A percentile compares a stretch with the other conserved stretches of the same genome.
Evolutionary conservation across 2,888 invertebrate genomes (phyloP).

Genomic region (Xylocampa areola): DNA sequence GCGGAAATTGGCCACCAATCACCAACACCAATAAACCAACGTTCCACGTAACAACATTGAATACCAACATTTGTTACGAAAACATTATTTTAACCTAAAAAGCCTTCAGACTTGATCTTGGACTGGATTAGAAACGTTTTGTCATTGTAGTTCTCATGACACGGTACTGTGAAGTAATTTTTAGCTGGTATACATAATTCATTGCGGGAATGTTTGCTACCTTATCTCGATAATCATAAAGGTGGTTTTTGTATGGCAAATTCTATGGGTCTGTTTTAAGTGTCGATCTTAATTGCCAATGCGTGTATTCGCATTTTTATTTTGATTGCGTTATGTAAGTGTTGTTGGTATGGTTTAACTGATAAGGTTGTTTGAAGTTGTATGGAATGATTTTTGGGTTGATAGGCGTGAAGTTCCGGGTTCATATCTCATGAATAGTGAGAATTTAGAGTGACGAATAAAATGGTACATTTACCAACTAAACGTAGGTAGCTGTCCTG

Average conservation of each 20-base stretch:
- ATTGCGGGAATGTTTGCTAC: constrained; percentile 34
- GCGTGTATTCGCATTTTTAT: constrained; percentile 62
- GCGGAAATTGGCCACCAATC: constrained; percentile 50
- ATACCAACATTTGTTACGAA: constrained; percentile 48
- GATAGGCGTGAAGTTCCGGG: constrained; percentile 36
- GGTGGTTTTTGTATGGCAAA: constrained; percentile 37
- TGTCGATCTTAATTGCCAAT: constrained; percentile 58
- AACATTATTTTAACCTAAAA: constrained; percentile 48
- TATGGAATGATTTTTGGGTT: constrained; percentile 2
- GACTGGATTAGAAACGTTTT: constrained; percentile 64
- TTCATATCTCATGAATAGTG: constrained; percentile 15
- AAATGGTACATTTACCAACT: constrained; percentile 5
- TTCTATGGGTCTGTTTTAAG: constrained; percentile 35
- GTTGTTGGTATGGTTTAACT: constrained; percentile 32
- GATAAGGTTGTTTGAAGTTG: constrained; percentile 33
- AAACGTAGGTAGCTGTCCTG: too few relatives aligned
- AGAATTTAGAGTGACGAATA: not conserved
- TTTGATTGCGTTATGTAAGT: constrained; percentile 45
- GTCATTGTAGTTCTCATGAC: constrained; percentile 50
- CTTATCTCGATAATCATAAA: constrained; percentile 20
- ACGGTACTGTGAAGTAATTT: constrained; percentile 58
- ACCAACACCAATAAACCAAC: constrained; percentile 16
- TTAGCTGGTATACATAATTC: constrained; percentile 60
- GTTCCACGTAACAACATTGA: constrained; percentile 35
- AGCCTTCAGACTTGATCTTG: constrained; percentile 69